Conservation (phyloP, 2,888 invertebrate genomes). For the Neoaliturus tenellus region DNA sequence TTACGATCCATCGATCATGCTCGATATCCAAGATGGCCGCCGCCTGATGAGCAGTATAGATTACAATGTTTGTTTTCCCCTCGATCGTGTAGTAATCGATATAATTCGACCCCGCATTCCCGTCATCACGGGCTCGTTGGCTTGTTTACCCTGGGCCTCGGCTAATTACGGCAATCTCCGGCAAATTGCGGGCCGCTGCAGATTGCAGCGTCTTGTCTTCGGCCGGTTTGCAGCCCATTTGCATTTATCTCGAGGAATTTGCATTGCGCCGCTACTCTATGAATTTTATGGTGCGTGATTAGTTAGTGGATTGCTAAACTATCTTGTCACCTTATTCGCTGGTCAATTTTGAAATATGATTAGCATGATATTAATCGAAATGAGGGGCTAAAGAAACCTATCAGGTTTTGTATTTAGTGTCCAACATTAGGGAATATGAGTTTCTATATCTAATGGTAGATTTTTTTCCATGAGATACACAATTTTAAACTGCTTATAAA, state of each 20-base stretch:
- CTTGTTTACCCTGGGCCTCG: slow-evolving; percentile 4
- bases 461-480: too few relatives aligned
- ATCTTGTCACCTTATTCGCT: too few relatives aligned
- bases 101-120: slow-evolving; percentile 33
- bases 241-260: not conserved
- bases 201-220: slow-evolving; percentile 31
- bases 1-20: slow-evolving; percentile 15
- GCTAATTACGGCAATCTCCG: slow-evolving; percentile 36
- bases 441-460: too few relatives aligned
- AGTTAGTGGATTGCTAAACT: not conserved
- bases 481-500: too few relatives aligned
- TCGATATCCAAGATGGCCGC: slow-evolving; percentile 40
- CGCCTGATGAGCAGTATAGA: slow-evolving; percentile 25
- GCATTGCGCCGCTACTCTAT: not conserved
- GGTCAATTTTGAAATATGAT: too few relatives aligned
- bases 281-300: not conserved
- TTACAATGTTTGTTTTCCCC: slow-evolving; percentile 42
- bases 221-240: slow-evolving; percentile 6
- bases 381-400: too few relatives aligned
- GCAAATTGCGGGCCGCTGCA: slow-evolving; percentile 24
- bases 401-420: too few relatives aligned
- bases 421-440: too few relatives aligned
- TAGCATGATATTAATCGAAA: too few relatives aligned
- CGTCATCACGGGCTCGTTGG: slow-evolving; percentile 5
- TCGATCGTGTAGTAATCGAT: slow-evolving; percentile 48